These are phyloP conservation scores for Drosophila grimshawi DNA, from an alignment of 1,140 invertebrate genomes.

Conservation along the genomic window DNA sequence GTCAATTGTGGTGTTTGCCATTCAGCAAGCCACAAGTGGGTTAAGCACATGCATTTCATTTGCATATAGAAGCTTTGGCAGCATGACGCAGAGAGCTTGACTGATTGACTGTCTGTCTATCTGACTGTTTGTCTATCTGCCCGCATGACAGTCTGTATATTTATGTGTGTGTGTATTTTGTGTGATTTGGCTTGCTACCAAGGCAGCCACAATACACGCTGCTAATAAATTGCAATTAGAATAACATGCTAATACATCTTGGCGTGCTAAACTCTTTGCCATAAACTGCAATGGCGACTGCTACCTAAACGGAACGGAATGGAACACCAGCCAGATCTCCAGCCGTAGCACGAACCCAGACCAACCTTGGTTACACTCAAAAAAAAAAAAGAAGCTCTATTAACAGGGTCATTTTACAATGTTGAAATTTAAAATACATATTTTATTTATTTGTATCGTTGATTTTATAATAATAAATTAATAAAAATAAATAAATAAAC, in stretches of 20 bases:
- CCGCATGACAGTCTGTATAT: constrained; percentile 13
- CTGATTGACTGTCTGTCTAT: constrained; percentile 23
- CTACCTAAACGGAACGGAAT: constrained; percentile 31
- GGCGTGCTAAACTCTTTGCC: constrained; percentile 58
- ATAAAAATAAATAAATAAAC: no score
- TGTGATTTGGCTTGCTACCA: neutral
- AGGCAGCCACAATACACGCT: constrained; percentile 21
- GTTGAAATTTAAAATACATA: no score
- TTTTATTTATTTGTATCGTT: no score
- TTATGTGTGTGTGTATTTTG: neutral
- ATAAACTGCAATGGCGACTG: constrained; percentile 61
- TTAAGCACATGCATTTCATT: constrained; percentile 75
- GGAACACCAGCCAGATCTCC: constrained; percentile 31
- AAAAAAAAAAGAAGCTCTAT: neutral
- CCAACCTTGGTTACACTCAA: constrained; percentile 28
- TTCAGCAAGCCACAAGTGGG: constrained; percentile 57
- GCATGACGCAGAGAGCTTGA: constrained; percentile 38
- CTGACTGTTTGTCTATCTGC: constrained; percentile 2
- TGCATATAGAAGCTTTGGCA: constrained; percentile 69
- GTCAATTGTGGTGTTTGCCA: constrained; percentile 23
- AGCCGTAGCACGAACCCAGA: neutral
- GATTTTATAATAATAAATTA: no score
- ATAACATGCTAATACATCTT: constrained; percentile 78
- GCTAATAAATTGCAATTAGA: constrained; percentile 79
- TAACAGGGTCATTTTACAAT: no score